Evolutionary conservation across 2,888 invertebrate genomes (phyloP).

Genomic region (Deroplatys truncata): DNA sequence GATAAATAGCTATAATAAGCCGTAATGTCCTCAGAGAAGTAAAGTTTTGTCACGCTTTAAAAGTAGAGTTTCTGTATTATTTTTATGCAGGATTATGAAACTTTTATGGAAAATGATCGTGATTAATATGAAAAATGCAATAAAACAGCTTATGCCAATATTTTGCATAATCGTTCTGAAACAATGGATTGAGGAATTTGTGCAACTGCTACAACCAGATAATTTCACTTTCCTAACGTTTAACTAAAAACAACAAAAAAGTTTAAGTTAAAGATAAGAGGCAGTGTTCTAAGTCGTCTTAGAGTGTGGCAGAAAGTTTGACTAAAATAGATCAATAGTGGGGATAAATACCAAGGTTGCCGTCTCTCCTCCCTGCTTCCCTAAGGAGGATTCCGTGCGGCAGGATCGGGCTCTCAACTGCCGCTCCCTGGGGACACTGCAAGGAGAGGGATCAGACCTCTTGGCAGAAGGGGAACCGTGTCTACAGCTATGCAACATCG

Average conservation of each 20-base stretch:
- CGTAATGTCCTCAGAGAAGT: too few species aligned
- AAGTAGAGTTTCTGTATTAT: too few species aligned
- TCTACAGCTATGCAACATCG: neutral
- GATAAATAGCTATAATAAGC: too few species aligned
- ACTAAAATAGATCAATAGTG: constrained; percentile 16
- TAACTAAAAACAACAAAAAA: neutral
- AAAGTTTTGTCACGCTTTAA: too few species aligned
- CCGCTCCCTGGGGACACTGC: constrained; percentile 17
- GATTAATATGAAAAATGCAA: too few species aligned
- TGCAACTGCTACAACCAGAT: too few species aligned
- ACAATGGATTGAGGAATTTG: too few species aligned
- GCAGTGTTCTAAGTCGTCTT: neutral
- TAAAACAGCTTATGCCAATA: too few species aligned
- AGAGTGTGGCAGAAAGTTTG: neutral
- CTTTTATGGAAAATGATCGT: too few species aligned
- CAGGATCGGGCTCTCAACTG: constrained; percentile 20
- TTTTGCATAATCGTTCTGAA: too few species aligned
- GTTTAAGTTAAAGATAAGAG: neutral
- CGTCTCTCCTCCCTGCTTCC: constrained; percentile 4
- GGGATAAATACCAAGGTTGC: constrained; percentile 14
- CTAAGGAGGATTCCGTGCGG: constrained; percentile 14
- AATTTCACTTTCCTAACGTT: too few species aligned
- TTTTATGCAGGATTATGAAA: too few species aligned
- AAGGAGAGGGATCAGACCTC: constrained; percentile 18
- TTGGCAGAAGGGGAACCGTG: neutral